phyloP scores from a whole-genome alignment of 2,113 vertebrate species.

The Anser brachyrhynchus region DNA sequence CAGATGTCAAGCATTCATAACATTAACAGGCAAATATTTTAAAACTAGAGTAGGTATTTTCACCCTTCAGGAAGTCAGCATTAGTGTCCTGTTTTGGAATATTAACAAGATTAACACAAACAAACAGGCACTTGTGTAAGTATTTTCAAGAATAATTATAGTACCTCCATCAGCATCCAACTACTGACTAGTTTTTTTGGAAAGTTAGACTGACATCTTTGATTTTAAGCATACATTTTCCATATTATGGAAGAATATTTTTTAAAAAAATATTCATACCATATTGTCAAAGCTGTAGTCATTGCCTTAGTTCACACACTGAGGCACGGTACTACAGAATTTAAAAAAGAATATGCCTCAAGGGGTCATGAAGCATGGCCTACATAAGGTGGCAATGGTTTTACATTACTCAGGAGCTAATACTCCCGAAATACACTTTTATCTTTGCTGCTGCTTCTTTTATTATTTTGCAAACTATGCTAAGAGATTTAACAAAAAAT shows the following conservation, averaged over 20 bases:
- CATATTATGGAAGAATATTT: not conserved
- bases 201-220: not conserved
- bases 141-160: not conserved
- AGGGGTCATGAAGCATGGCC: not conserved
- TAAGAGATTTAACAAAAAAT: not conserved
- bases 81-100: not conserved
- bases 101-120: not conserved
- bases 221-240: not conserved
- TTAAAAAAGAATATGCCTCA: not conserved
- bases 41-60: not conserved
- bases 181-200: not conserved
- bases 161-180: not conserved
- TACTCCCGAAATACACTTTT: not conserved
- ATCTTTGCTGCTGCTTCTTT: not conserved
- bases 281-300: not conserved
- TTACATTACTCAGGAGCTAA: not conserved
- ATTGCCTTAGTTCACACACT: not conserved
- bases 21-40: not conserved
- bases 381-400: not conserved
- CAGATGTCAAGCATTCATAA: not conserved
- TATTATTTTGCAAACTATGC: not conserved
- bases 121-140: not conserved
- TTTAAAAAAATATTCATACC: not conserved
- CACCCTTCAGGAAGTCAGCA: not conserved
- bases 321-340: not conserved